Base-by-base conservation (phyloP, 2,888 invertebrate species). In the Leptodirus hochenwartii region DNA sequence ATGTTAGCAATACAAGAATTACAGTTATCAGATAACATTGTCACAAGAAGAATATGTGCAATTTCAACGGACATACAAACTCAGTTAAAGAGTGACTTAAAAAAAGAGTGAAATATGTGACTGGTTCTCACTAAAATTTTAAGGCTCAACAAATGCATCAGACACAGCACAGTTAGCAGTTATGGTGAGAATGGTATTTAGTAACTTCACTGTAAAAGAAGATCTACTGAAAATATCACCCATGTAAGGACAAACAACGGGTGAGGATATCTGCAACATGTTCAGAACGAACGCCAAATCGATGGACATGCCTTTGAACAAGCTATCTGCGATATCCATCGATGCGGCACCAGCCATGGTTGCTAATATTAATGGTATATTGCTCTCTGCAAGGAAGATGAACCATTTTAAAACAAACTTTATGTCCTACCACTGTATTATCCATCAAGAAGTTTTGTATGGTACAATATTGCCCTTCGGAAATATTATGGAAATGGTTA, bases 1-100 rank as follows among this genome's bases (percentile, higher is more conserved):
- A 30, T 43, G 20, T 37, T 40, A 34, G 40, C 40, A 24, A 43
- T 43, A 33, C 36, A 43, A 29, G 33, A 34, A 24, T 31, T 43
- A 15, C 43, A 43, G 37, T 40, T 43, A 32, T 43, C 44, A 36
- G 30, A 26, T 15, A 26, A 23, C 24, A 39, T 37, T 30, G 37
- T 41, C 22, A 40, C 39, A 17, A 35, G 39, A 36, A 37, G 40
- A 35, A 36, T 37, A 22, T 27, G 38, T 23, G 30, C 30, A 17
- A 35, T 38, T 17, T 25, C 33, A 16, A 16, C 20, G 26, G 16
- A 39, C 28, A 17, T 39, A 13, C 23, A 29, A 22, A 27, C 22
- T 12, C 8, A 31, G 26, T 33, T 39, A 32, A 29, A 14, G 30
- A 34, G 17, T 33, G 36, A 40, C 29, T 29, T 37, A 17, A 28